Conservation (phyloP, 2,888 invertebrate species). For the Thera britannica region DNA sequence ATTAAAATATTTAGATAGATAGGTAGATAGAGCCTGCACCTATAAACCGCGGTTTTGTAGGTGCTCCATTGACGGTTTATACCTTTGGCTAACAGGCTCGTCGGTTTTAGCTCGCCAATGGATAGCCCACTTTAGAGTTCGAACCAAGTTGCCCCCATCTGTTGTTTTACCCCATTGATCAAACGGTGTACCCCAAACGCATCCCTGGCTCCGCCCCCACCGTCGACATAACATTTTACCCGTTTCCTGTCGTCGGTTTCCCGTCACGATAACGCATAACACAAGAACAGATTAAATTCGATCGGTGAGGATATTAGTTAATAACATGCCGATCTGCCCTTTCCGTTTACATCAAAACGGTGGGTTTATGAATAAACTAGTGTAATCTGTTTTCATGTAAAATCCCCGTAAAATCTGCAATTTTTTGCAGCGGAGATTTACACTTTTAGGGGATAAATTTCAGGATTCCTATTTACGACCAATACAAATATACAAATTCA, state of each 20-base stretch:
- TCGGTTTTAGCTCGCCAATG: too few species aligned
- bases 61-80: too few species aligned
- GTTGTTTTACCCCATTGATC: constrained; percentile 10
- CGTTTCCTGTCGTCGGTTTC: constrained; percentile 63
- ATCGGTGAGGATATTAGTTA: constrained; percentile 62
- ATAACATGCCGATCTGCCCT: constrained; percentile 48
- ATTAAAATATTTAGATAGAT: too few species aligned
- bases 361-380: neutral
- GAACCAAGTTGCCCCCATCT: neutral
- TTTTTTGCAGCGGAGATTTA: too few species aligned
- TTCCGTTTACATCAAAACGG: constrained; percentile 27
- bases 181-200: constrained; percentile 22
- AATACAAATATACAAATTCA: too few species aligned
- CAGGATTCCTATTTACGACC: too few species aligned
- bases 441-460: too few species aligned
- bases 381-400: too few species aligned
- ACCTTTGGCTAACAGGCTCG: too few species aligned
- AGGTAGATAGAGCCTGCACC: too few species aligned
- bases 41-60: too few species aligned
- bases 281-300: constrained; percentile 63
- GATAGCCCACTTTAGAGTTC: too few species aligned
- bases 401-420: neutral
- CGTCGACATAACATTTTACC: constrained; percentile 63
- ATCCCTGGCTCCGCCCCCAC: constrained; percentile 45
- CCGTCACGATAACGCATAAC: constrained; percentile 66